Conservation (phyloP, 23 tunicate genomes). For the Botrylloides violaceus region DNA sequence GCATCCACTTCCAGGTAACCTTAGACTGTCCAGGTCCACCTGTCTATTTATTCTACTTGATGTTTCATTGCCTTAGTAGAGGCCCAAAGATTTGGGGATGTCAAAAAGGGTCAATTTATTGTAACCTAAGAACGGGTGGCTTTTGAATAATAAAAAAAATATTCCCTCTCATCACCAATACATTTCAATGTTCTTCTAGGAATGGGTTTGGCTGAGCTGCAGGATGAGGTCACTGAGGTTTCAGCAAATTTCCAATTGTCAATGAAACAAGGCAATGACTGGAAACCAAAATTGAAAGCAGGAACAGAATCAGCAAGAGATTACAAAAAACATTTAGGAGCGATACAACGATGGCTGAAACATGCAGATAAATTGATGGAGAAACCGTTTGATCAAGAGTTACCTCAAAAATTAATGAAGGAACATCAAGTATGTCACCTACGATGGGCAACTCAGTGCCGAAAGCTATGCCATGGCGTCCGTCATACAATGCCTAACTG, state of each 20-base stretch:
- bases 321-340: conserved; percentile 38
- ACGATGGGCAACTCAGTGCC: too few relatives aligned
- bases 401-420: conserved; percentile 10
- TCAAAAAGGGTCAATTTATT: too few relatives aligned
- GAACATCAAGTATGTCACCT: conserved; percentile 22
- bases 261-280: conserved; percentile 30
- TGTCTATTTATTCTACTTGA: too few relatives aligned
- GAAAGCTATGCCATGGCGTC: too few relatives aligned
- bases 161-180: neutral
- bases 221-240: conserved; percentile 37
- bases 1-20: conserved; percentile 40
- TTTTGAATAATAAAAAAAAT: neutral
- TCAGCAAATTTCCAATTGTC: conserved; percentile 41
- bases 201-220: conserved; percentile 14
- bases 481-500: too few relatives aligned
- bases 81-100: too few relatives aligned
- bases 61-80: too few relatives aligned
- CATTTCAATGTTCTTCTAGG: conserved; percentile 15
- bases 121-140: too few relatives aligned
- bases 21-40: neutral
- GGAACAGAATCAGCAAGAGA: conserved; percentile 50
- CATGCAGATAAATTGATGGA: conserved; percentile 24
- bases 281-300: conserved; percentile 64
- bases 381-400: conserved; percentile 18
- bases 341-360: conserved; percentile 60